Conservation (phyloP, 2,113 vertebrate species). For the Martes martes region DNA sequence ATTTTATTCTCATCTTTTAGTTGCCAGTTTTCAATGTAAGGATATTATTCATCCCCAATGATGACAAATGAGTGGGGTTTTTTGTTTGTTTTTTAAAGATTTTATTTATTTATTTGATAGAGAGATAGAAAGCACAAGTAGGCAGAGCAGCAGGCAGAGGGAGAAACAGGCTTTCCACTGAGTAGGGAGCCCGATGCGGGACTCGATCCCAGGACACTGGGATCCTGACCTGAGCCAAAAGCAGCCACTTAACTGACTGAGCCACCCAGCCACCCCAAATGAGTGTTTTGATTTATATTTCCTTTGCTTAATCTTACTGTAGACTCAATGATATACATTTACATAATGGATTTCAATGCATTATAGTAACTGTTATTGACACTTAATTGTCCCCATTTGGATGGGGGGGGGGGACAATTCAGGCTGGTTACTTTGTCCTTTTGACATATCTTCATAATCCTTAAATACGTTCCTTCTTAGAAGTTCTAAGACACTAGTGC, state of each 20-base stretch:
- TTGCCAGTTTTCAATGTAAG: background rate
- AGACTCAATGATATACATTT: background rate
- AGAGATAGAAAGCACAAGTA: no score
- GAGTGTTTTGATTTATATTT: background rate
- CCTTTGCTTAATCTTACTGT: background rate
- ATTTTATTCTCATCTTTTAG: background rate
- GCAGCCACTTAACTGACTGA: no score
- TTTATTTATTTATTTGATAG: no score
- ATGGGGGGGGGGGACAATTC: background rate
- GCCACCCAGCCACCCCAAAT: background rate
- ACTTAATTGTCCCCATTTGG: background rate
- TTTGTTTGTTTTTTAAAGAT: no score
- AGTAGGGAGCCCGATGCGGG: no score
- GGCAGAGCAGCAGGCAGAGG: no score
- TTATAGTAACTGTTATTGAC: background rate
- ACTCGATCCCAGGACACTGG: no score
- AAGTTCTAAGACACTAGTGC: background rate
- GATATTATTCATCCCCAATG: background rate
- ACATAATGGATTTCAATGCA: background rate
- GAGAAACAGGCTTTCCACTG: no score
- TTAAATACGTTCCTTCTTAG: background rate
- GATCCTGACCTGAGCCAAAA: no score
- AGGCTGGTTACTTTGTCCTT: background rate
- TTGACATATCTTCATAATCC: background rate
- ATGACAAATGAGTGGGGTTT: background rate